Evolutionary conservation across 2,888 invertebrate species (phyloP).

Genomic region (Meandrusa payeni): DNA sequence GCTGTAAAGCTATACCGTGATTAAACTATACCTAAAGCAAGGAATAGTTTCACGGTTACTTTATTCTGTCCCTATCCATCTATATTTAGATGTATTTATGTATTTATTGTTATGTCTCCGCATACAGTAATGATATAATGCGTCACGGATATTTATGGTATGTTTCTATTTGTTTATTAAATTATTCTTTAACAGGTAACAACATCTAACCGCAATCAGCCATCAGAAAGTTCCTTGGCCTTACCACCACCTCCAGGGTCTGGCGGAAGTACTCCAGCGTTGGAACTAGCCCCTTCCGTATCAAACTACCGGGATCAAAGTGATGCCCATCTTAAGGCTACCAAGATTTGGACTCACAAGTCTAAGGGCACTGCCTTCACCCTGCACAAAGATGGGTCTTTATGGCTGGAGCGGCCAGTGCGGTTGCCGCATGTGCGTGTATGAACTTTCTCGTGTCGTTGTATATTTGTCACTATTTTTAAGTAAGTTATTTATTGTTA

Average conservation of each 20-base stretch:
- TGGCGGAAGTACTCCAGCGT: slow-evolving; percentile 33
- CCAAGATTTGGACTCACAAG: slow-evolving; percentile 65
- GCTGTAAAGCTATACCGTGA: no score
- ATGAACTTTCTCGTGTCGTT: neutral
- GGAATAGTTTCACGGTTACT: no score
- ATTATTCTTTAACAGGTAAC: slow-evolving; percentile 54
- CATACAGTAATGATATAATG: no score
- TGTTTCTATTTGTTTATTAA: no score
- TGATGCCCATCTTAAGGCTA: slow-evolving; percentile 68
- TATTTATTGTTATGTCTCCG: no score
- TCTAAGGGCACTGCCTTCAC: slow-evolving; percentile 69
- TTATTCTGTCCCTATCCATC: no score
- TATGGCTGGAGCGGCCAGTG: slow-evolving; percentile 53
- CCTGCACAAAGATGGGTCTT: slow-evolving; percentile 62
- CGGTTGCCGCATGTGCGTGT: slow-evolving; percentile 30
- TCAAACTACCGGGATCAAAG: slow-evolving; percentile 56
- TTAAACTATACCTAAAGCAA: no score
- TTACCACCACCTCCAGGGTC: slow-evolving; percentile 27
- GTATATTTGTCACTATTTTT: neutral
- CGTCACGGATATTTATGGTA: no score
- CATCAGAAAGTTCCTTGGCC: slow-evolving; percentile 24
- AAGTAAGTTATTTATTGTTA: slow-evolving; percentile 20
- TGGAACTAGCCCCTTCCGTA: slow-evolving; percentile 54
- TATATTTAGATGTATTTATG: no score
- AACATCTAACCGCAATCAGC: slow-evolving; percentile 30